A percentile compares a stretch with the other conserved stretches of the same genome.
Conservation (phyloP, 1,140 invertebrate genomes). For the Drosophila melanica region DNA sequence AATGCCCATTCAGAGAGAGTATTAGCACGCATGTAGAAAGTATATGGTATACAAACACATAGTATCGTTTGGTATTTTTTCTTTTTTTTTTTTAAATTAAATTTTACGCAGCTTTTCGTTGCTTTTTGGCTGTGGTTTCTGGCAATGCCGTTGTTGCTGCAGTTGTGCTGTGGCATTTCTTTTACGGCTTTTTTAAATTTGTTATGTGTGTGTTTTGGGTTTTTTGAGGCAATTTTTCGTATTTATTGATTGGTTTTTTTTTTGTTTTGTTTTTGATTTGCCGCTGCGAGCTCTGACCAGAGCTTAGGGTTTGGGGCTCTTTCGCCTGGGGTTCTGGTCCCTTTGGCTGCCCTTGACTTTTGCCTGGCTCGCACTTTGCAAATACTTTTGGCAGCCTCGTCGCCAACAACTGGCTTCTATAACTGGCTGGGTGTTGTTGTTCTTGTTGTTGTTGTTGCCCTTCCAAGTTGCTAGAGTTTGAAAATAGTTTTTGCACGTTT, state of each 20-base stretch:
- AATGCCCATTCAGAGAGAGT: background rate
- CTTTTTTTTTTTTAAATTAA: background rate
- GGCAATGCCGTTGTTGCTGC: constrained; percentile 28
- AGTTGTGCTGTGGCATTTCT: constrained; percentile 55
- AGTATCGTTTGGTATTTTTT: background rate
- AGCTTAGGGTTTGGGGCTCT: background rate
- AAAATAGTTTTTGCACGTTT: constrained; percentile 78
- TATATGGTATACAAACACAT: too few species aligned
- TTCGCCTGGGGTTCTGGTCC: constrained; percentile 21
- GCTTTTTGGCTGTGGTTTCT: constrained; percentile 9
- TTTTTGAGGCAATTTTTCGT: constrained; percentile 37
- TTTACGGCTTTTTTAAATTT: constrained; percentile 41
- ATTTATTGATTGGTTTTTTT: constrained; percentile 71
- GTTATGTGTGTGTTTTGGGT: constrained; percentile 28
- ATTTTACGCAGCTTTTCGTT: constrained; percentile 42
- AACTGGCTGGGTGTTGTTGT: background rate
- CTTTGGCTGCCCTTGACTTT: constrained; percentile 71
- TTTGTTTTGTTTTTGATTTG: constrained; percentile 5
- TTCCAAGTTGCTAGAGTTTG: constrained; percentile 63
- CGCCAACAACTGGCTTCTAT: constrained; percentile 53
- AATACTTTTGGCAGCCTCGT: constrained; percentile 77
- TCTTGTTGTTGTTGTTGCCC: constrained; percentile 46
- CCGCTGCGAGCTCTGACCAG: constrained; percentile 13
- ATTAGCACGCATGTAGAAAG: background rate
- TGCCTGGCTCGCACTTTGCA: constrained; percentile 72